A percentile compares a stretch with the other conserved stretches of the same genome.
phyloP scores from a whole-genome alignment of 2,797 vertebrate genomes.

The Sternarchorhynchus goeldii region DNA sequence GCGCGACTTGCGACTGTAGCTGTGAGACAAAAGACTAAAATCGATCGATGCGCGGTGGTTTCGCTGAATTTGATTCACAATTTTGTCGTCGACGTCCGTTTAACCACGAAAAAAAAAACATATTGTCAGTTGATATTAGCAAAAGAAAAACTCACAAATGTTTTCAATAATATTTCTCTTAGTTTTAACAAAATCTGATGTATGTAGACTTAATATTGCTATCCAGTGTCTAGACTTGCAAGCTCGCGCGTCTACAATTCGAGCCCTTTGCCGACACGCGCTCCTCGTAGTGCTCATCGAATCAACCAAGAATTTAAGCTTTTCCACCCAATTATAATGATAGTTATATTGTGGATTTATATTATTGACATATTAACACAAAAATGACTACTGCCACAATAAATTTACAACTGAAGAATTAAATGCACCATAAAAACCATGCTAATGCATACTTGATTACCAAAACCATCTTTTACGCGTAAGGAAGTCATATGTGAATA shows the following conservation, averaged over 20 bases:
- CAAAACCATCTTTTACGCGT: slow-evolving; percentile 38
- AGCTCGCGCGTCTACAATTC: slow-evolving; percentile 26
- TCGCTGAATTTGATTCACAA: slow-evolving; percentile 5
- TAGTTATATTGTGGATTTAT: too few species aligned
- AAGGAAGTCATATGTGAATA: slow-evolving; percentile 39
- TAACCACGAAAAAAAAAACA: background rate
- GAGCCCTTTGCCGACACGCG: background rate
- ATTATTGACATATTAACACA: too few species aligned
- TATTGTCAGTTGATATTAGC: background rate
- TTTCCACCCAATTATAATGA: too few species aligned
- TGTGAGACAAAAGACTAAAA: slow-evolving; percentile 74
- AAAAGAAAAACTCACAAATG: background rate
- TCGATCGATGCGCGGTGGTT: slow-evolving; percentile 54
- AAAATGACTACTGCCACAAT: too few species aligned
- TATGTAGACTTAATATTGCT: slow-evolving; percentile 4
- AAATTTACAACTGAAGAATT: too few species aligned
- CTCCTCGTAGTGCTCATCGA: background rate
- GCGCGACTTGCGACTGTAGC: slow-evolving; percentile 62
- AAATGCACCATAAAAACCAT: background rate
- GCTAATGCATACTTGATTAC: slow-evolving; percentile 28
- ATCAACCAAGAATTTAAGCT: background rate
- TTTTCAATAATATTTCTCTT: background rate
- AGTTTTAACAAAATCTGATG: background rate
- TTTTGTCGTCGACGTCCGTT: slow-evolving; percentile 24
- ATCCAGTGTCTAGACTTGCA: slow-evolving; percentile 50